phyloP scores from a whole-genome alignment of 2,888 invertebrate genomes.

The Pristionchus exspectatus region DNA sequence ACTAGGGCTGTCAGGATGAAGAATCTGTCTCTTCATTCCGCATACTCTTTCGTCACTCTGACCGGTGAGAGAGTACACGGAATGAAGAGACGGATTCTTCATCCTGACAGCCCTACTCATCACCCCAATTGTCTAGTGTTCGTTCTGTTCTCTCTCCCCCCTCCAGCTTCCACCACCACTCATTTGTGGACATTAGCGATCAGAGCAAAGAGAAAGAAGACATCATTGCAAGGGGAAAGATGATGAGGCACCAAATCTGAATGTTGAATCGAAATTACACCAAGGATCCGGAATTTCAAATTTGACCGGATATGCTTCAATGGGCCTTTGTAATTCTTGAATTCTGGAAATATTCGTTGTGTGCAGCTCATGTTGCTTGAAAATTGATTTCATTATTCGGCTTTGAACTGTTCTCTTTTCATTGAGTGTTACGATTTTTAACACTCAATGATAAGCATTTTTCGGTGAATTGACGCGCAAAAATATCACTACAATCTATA shows the following conservation, averaged over 20 bases:
- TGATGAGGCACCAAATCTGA: neutral
- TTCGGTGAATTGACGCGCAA: too few relatives aligned
- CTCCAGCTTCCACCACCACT: neutral
- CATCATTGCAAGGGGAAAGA: neutral
- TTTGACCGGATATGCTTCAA: neutral
- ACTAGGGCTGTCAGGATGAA: too few relatives aligned
- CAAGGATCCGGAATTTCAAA: neutral
- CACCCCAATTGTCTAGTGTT: neutral
- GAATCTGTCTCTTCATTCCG: too few relatives aligned
- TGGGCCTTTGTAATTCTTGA: neutral
- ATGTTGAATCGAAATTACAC: neutral
- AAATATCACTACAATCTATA: neutral
- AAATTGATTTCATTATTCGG: too few relatives aligned
- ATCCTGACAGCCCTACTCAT: too few relatives aligned
- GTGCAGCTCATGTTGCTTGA: too few relatives aligned
- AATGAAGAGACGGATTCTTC: too few relatives aligned
- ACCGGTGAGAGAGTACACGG: too few relatives aligned
- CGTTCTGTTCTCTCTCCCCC: neutral
- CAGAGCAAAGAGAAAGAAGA: constrained; percentile 19
- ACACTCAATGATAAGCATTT: too few relatives aligned
- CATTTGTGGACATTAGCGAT: constrained; percentile 41
- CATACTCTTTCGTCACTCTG: too few relatives aligned
- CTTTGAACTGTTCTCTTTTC: too few relatives aligned
- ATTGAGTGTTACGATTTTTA: too few relatives aligned
- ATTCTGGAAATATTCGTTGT: neutral